Evolutionary conservation across 2,888 invertebrate genomes (phyloP).

Genomic region (Tetramorium bicarinatum): DNA sequence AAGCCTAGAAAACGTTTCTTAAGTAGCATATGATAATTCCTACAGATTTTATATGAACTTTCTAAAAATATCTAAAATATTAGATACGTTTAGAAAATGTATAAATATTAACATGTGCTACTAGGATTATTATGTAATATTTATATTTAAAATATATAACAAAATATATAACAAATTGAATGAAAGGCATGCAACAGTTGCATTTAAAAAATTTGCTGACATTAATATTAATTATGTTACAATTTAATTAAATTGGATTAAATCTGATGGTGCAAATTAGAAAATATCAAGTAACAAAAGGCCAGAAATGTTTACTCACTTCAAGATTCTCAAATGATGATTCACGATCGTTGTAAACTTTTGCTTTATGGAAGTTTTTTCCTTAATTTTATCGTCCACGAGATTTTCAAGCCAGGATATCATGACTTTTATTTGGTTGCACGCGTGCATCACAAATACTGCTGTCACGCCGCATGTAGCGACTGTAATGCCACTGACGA

Average conservation of each 20-base stretch:
- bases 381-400: constrained; percentile 20
- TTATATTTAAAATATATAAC: background rate
- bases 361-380: background rate
- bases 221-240: background rate
- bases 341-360: constrained; percentile 62
- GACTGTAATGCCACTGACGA: constrained; percentile 62
- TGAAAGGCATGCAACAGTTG: background rate
- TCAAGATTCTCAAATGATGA: constrained; percentile 67
- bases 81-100: too few species aligned
- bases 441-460: constrained; percentile 73
- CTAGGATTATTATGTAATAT: background rate
- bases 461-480: constrained; percentile 69
- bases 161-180: background rate
- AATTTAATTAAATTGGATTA: background rate
- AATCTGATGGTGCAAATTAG: background rate
- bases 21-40: too few species aligned
- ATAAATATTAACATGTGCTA: too few species aligned
- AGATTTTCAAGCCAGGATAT: constrained; percentile 62
- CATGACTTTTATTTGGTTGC: constrained; percentile 73
- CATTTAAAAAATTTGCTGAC: background rate
- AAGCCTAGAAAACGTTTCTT: background rate
- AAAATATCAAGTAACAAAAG: background rate
- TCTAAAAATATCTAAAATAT: too few species aligned
- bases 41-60: too few species aligned
- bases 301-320: constrained; percentile 49